Evolutionary conservation across 2,797 vertebrate species (phyloP).

Genomic region (Margarornis squamiger): DNA sequence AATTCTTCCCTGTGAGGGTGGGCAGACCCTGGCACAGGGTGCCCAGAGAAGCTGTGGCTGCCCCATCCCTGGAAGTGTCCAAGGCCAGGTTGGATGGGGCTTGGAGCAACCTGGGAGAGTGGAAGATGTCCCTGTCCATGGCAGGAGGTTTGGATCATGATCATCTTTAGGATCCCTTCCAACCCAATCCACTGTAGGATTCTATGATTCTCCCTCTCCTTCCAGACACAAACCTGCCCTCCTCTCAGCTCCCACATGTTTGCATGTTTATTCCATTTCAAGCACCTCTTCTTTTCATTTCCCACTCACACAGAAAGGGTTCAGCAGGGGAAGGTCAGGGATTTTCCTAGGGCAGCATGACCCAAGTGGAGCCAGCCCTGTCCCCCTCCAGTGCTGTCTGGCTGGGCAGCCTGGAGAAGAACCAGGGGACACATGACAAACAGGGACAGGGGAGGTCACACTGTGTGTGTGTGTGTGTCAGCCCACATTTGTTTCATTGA

Average conservation of each 20-base stretch:
- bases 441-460: neutral
- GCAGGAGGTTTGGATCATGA: neutral
- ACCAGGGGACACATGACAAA: neutral
- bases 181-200: neutral
- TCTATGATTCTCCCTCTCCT: neutral
- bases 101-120: fast-evolving
- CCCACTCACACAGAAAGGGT: neutral
- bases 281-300: neutral
- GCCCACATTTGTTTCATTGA: neutral
- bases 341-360: neutral
- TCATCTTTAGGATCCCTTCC: neutral
- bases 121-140: neutral
- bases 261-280: neutral
- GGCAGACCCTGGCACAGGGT: neutral
- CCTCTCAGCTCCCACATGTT: neutral
- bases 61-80: neutral
- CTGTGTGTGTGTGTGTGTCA: neutral
- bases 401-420: neutral
- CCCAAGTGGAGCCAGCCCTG: neutral
- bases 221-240: neutral
- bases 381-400: neutral
- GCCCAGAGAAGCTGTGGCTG: neutral
- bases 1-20: neutral
- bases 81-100: fast-evolving
- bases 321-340: neutral